These are phyloP conservation scores for Drosophila lacicola DNA, from an alignment of 2,888 invertebrate species.

Conservation along the genomic window DNA sequence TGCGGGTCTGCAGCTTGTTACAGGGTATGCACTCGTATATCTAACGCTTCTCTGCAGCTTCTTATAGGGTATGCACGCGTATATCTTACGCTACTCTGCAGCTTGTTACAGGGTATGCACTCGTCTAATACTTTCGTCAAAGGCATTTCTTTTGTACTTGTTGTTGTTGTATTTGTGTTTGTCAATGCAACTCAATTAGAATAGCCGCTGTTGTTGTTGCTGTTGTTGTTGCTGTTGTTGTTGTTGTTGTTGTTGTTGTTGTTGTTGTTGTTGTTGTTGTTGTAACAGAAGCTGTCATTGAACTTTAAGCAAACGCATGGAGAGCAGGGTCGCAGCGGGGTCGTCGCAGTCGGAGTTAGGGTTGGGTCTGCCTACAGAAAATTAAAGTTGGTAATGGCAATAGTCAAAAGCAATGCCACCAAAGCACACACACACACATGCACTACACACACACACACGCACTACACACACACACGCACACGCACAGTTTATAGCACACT, in stretches of 20 bases:
- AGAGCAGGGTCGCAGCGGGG: constrained; percentile 15
- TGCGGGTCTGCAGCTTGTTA: not conserved
- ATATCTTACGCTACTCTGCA: not conserved
- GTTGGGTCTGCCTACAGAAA: constrained; percentile 27
- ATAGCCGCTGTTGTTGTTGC: constrained; percentile 29
- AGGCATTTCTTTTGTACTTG: not conserved
- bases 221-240: not conserved
- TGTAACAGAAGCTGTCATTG: constrained; percentile 63
- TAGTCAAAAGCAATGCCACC: constrained; percentile 36
- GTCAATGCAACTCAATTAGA: constrained; percentile 62
- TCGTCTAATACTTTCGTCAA: not conserved
- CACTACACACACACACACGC: not conserved
- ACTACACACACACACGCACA: constrained; percentile 2
- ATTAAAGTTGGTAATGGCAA: constrained; percentile 49
- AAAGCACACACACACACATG: constrained; percentile 6
- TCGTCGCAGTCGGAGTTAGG: constrained; percentile 3
- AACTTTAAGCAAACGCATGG: constrained; percentile 52
- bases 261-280: constrained; percentile 19
- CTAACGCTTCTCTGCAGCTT: not conserved
- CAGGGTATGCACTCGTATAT: constrained; percentile 1
- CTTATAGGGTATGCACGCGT: not conserved
- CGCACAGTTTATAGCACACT: constrained; percentile 22
- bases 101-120: not conserved
- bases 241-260: constrained; percentile 5
- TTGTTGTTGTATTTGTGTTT: constrained; percentile 19